Evolutionary conservation across 2,888 invertebrate genomes (phyloP).

Genomic region (Cryptocheilus praepositus): DNA sequence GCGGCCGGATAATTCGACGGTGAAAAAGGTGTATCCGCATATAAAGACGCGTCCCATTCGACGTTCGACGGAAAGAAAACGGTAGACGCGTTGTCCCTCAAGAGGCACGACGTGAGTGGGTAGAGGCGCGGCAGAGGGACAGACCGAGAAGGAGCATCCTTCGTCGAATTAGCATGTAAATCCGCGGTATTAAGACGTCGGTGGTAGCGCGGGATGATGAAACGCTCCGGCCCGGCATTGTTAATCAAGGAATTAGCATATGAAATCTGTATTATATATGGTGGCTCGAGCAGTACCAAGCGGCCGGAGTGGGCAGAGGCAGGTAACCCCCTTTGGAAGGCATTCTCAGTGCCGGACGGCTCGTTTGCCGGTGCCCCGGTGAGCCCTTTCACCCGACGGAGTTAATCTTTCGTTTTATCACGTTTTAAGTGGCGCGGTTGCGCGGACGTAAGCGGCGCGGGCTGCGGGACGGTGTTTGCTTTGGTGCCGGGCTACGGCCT

Average conservation of each 20-base stretch:
- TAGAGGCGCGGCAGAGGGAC: neutral
- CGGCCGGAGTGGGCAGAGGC: slow-evolving; percentile 35
- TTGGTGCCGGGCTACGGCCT: too few species aligned
- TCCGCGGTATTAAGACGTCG: slow-evolving; percentile 63
- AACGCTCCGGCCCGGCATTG: slow-evolving; percentile 62
- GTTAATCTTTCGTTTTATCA: too few species aligned
- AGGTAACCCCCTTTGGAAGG: slow-evolving; percentile 37
- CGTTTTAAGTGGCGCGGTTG: too few species aligned
- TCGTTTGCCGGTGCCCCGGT: neutral
- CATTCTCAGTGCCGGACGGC: slow-evolving; percentile 7
- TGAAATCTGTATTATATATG: slow-evolving; percentile 66
- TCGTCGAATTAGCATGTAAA: slow-evolving; percentile 62
- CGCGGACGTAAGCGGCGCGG: too few species aligned
- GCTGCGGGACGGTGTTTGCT: too few species aligned
- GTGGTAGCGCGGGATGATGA: slow-evolving; percentile 60
- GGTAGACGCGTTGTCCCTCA: slow-evolving; percentile 21
- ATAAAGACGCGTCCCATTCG: neutral
- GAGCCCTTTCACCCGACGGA: neutral
- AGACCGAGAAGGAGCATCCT: slow-evolving; percentile 28
- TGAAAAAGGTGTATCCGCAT: neutral
- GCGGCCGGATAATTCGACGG: too few species aligned
- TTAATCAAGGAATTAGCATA: slow-evolving; percentile 72
- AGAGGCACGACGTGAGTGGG: slow-evolving; percentile 14
- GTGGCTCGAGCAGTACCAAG: slow-evolving; percentile 37
- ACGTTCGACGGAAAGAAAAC: slow-evolving; percentile 40